Conservation (phyloP, 2,113 vertebrate genomes). For the Mesembrinibis cayennensis region DNA sequence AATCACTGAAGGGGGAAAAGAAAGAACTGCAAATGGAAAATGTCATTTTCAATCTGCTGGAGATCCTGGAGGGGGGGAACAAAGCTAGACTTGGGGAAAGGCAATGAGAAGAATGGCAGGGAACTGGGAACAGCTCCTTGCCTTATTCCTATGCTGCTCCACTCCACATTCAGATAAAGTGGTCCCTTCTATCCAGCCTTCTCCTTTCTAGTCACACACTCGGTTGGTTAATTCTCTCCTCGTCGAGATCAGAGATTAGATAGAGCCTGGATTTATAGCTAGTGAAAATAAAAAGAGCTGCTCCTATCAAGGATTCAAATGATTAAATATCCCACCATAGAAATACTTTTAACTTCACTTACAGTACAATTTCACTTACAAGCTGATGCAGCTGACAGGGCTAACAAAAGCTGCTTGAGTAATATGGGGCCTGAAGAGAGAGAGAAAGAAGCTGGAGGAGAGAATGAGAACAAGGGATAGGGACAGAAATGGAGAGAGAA, state of each 20-base stretch:
- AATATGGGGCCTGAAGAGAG: conserved; percentile 51
- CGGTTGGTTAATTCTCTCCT: conserved; percentile 70
- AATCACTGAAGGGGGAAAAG: neutral
- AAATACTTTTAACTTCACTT: conserved; percentile 75
- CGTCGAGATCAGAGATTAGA: conserved; percentile 73
- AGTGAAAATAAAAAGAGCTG: conserved; percentile 70
- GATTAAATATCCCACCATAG: conserved; percentile 74
- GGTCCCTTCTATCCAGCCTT: conserved; percentile 53
- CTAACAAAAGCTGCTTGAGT: conserved; percentile 68
- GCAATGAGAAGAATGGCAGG: neutral
- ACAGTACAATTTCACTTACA: conserved; percentile 72
- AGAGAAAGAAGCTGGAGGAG: conserved; percentile 2
- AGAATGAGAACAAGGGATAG: conserved; percentile 20
- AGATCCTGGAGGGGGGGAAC: neutral
- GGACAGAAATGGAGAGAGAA: conserved; percentile 19
- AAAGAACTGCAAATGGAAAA: conserved; percentile 5
- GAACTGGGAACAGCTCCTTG: neutral
- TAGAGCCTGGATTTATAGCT: conserved; percentile 74
- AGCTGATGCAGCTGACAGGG: conserved; percentile 35
- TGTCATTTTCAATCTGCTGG: conserved; percentile 23
- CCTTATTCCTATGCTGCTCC: conserved; percentile 62
- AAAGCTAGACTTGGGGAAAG: neutral
- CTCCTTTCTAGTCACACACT: conserved; percentile 71
- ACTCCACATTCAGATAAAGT: conserved; percentile 53
- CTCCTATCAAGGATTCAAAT: conserved; percentile 75